Evolutionary conservation across 2,797 vertebrate species (phyloP), one percentile per base, ranked within the genome.

Genomic region (Okamejei kenojei): DNA sequence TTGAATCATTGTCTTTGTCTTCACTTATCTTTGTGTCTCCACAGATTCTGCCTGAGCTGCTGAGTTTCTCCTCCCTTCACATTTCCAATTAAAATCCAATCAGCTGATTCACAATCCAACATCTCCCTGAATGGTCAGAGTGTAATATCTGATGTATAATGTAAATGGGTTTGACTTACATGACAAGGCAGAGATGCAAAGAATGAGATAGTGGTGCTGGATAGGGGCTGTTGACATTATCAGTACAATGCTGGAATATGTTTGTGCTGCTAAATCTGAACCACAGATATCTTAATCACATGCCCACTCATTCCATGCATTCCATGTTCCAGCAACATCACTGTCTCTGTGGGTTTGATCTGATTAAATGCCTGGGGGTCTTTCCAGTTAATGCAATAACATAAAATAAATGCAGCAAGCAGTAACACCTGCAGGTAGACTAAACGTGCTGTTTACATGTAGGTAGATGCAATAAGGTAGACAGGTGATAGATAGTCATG

Each of bases 301-400:
- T 45, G 3, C 13, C 73, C 68, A 29, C 38, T 92, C 90, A 74
- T 92, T 74, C 68, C 90, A 58, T 38, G 76, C 90, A 92, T 92
- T 92, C 90, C 71, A 74, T 38, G 26, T 76, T 45, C 29, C 90
- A 92, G 73, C 90, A 92, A 23, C 21, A 15, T 58, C 71, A 92
- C 90, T 76, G 76, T 92, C 90, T 92, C 90, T 15, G 15, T 8
- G 58, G 26, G 35, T 76, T 45, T 58, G 65, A 92, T 92, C 90
- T 92, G 90, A 92, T 92, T 92, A 92, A 92, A 76, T 92, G 73
- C 29, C 90, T 92, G 90, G n/a, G 71, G 6, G 1, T 76, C 45
- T 92, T 76, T 92, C 71, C 23, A 74, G 71, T 76, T 29, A 15
- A 23, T 92, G 90, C 35, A 92, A 76, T 35, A 73, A 74, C 74